phyloP scores from a whole-genome alignment of 2,888 invertebrate species.

The Ochropacha duplaris region DNA sequence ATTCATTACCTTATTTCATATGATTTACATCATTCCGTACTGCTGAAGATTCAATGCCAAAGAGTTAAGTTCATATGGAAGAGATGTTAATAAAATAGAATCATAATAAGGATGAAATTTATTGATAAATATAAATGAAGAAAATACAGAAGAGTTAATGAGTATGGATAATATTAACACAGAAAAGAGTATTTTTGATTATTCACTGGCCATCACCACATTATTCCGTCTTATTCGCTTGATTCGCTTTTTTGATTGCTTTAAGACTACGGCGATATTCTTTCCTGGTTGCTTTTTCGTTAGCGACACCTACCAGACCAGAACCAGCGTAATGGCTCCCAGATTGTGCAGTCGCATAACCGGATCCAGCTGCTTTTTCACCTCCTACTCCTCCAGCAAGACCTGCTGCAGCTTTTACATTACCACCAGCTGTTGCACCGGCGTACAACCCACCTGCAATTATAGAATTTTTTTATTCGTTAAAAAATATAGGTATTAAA shows the following conservation, averaged over 20 bases:
- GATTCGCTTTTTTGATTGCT: constrained; percentile 29
- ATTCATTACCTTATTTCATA: constrained; percentile 42
- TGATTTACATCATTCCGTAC: constrained; percentile 12
- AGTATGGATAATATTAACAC: neutral
- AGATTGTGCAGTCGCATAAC: constrained; percentile 67
- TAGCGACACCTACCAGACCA: constrained; percentile 64
- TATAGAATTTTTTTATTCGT: neutral
- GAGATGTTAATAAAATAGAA: neutral
- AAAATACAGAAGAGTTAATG: neutral
- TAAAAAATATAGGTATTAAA: too few relatives aligned
- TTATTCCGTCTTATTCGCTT: constrained; percentile 18
- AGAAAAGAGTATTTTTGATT: neutral
- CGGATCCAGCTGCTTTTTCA: constrained; percentile 60
- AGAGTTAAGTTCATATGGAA: neutral
- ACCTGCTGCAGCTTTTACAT: constrained; percentile 76
- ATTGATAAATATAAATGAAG: neutral
- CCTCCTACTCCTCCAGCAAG: constrained; percentile 73
- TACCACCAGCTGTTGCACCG: constrained; percentile 83
- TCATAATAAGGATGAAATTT: neutral
- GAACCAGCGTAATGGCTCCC: constrained; percentile 56
- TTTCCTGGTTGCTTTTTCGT: constrained; percentile 43
- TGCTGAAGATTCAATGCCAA: constrained; percentile 9
- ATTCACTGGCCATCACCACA: constrained; percentile 3
- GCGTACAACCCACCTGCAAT: constrained; percentile 80
- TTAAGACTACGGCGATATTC: constrained; percentile 52